These are phyloP conservation scores for Morone chrysops DNA, from an alignment of 2,113 vertebrate species.

Conservation along the genomic window DNA sequence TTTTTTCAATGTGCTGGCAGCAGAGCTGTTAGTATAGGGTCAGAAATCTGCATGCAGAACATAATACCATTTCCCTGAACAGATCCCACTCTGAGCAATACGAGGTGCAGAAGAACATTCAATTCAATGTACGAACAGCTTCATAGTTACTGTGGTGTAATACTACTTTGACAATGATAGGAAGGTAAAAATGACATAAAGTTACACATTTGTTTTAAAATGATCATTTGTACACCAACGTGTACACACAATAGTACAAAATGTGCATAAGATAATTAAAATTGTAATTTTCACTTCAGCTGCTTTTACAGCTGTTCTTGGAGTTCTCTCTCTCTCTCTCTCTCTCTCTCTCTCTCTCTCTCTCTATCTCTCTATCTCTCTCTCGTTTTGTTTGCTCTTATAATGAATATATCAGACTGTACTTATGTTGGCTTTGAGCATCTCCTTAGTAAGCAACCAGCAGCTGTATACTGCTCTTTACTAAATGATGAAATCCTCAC, in stretches of 20 bases:
- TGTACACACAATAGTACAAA: background rate
- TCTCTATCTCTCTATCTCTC: background rate
- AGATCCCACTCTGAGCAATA: slow-evolving; percentile 31
- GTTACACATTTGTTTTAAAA: background rate
- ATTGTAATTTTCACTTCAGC: background rate
- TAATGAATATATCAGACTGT: slow-evolving; percentile 40
- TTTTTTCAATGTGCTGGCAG: slow-evolving; percentile 55
- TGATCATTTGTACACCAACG: background rate
- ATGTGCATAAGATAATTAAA: background rate
- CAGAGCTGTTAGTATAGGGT: slow-evolving; percentile 60
- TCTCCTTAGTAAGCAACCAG: slow-evolving; percentile 44
- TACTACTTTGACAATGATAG: background rate
- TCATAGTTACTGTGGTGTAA: background rate
- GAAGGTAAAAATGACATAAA: background rate
- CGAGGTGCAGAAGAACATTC: slow-evolving; percentile 15
- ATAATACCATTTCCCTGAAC: slow-evolving; percentile 27
- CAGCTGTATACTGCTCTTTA: slow-evolving; percentile 25
- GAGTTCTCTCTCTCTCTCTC: background rate
- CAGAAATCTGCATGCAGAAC: slow-evolving; percentile 66
- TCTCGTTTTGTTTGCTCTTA: slow-evolving; percentile 7
- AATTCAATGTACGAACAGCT: background rate
- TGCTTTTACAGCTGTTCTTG: slow-evolving; percentile 34
- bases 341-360: too few species aligned
- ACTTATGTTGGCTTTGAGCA: slow-evolving; percentile 37
- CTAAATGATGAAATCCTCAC: slow-evolving; percentile 59